Percentiles rank a stretch among this genome's conserved stretches.
phyloP scores from a whole-genome alignment of 1,140 invertebrate genomes.

The Aphis gossypii region DNA sequence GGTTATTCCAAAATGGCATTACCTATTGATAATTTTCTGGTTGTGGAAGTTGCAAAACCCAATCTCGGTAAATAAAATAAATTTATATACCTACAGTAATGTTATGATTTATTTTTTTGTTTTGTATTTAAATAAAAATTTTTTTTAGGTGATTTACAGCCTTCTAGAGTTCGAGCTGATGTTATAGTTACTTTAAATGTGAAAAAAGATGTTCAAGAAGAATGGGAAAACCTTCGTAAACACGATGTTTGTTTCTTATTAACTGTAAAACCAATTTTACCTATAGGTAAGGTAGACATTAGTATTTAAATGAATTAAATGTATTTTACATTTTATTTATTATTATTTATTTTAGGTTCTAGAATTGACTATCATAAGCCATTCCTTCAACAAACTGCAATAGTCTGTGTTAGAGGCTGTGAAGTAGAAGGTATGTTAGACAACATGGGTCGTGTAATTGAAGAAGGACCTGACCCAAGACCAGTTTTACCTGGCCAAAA shows the following conservation, averaged over 20 bases:
- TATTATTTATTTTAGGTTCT: conserved; percentile 68
- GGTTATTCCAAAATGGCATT: conserved; percentile 99
- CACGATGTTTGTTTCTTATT: conserved; percentile 98
- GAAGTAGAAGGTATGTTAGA: conserved; percentile 99
- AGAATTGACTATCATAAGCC: conserved; percentile 82
- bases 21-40: conserved; percentile 88
- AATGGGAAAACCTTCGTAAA: conserved; percentile 96
- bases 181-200: conserved; percentile 92
- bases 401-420: conserved; percentile 93
- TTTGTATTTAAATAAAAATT: background rate
- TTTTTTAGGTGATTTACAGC: conserved; percentile 82
- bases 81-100: background rate
- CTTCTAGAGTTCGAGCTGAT: conserved; percentile 92
- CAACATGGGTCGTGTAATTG: conserved; percentile 92
- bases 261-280: conserved; percentile 82
- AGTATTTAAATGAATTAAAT: background rate
- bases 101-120: background rate
- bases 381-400: conserved; percentile 89
- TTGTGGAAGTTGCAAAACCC: conserved; percentile 92
- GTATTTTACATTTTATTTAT: background rate
- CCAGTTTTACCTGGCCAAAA: conserved; percentile 86
- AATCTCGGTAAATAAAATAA: conserved; percentile 71
- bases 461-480: conserved; percentile 92
- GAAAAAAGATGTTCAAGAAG: conserved; percentile 87
- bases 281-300: conserved; percentile 72